Evolutionary conservation across 53 echinoderm and acorn worm species (phyloP), one percentile per base, ranked within the genome.

Genomic region (Zoroaster sp.): DNA sequence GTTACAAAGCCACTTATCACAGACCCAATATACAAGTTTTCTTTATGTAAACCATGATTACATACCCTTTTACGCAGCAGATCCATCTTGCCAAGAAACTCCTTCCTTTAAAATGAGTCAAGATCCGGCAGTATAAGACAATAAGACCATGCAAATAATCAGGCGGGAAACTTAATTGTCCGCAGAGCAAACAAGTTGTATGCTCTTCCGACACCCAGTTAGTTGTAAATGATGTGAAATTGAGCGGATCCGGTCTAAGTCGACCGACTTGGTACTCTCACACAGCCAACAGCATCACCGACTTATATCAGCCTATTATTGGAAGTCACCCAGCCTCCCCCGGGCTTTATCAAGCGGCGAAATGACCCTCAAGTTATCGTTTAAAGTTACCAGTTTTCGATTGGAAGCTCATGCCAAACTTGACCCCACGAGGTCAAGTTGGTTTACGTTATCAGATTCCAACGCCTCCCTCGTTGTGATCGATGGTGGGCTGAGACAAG

Each of bases 341-440:
- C 31, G 66, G 42, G 41, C 23, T 30, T 66, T 41, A 42, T 82
- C 41, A 80, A 66, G 68, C 44, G 7, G 82, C 17, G 68, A 31
- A 33, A 28, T 66, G 82, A 68, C 82, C 68, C 82, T 25, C 67
- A 37, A 79, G 79, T 55, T 55, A 54, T 82, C 31, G 82, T 40
- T 67, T 82, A 82, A 44, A 42, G 82, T 82, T 45, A 82, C 82
- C 63, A 33, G 43, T 6, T 40, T 44, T 11, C 68, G 30, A 25
- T 68, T 52, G 43, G 43, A 20, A 66, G 42, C 30, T 28, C 6
- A 11, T 30, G 14, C 34, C 23, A 23, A 82, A 82, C 33, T 12
- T 82, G 82, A 82, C 82, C 82, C 68, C 32, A 28, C 40, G 44
- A 35, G 82, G 25, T 31, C 43, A 43, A 42, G 34, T 42, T 82